phyloP scores from a whole-genome alignment of 2,797 vertebrate genomes.

The Cynopterus sphinx region DNA sequence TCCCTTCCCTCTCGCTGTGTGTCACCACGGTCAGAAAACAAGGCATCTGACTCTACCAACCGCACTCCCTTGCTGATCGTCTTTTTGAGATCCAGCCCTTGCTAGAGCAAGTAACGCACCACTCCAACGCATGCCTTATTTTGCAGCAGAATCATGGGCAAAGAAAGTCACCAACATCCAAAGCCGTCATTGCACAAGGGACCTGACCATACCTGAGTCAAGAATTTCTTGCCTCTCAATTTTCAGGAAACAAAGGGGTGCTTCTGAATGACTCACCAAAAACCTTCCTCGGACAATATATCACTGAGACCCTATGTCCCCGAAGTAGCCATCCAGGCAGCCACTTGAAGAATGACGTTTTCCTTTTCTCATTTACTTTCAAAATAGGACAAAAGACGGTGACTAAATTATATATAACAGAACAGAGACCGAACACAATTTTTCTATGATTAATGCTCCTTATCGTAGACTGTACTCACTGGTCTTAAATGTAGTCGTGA shows the following conservation, averaged over 20 bases:
- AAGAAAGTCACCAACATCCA: background rate
- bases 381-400: background rate
- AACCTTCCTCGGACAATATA: background rate
- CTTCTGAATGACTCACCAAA: background rate
- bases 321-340: background rate
- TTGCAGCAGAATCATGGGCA: background rate
- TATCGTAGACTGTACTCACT: background rate
- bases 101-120: background rate
- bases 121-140: background rate
- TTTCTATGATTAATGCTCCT: background rate
- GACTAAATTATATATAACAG: background rate
- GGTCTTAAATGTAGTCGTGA: background rate
- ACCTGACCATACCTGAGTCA: background rate
- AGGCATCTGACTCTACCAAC: constrained; percentile 31
- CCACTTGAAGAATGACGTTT: background rate
- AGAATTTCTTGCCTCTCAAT: background rate
- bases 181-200: background rate
- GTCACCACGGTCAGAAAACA: constrained; percentile 50
- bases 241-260: background rate
- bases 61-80: constrained; percentile 18
- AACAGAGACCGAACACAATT: background rate
- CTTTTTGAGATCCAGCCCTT: background rate
- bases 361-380: background rate
- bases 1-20: constrained; percentile 23
- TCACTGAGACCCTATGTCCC: background rate